These are phyloP conservation scores for Oryzias curvinotus DNA, from an alignment of 2,113 vertebrate genomes.

Conservation along the genomic window DNA sequence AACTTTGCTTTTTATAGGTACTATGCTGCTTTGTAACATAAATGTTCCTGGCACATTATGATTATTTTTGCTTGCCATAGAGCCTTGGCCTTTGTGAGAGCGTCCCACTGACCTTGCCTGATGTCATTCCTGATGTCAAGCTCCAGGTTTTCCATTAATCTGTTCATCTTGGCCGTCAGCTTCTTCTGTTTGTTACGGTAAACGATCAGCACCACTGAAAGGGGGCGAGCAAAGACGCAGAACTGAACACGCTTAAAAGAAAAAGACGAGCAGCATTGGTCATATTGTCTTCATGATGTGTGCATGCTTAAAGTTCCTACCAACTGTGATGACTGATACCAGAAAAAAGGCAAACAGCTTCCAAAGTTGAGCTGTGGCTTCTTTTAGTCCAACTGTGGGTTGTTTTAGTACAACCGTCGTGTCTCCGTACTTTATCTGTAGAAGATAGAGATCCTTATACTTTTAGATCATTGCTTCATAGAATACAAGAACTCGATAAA, in stretches of 20 bases:
- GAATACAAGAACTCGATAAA: neutral
- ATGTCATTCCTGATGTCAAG: constrained; percentile 91
- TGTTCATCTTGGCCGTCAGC: constrained; percentile 82
- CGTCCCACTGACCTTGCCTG: constrained; percentile 80
- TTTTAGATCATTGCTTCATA: neutral
- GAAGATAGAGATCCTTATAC: neutral
- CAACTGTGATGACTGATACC: constrained; percentile 76
- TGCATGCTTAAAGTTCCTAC: constrained; percentile 57
- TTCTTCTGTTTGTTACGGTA: constrained; percentile 83
- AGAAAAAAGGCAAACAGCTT: constrained; percentile 44
- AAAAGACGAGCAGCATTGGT: neutral
- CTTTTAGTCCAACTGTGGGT: no score
- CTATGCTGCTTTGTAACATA: no score
- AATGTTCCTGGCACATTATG: no score
- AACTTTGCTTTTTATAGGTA: no score
- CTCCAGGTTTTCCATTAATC: constrained; percentile 85
- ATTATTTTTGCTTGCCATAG: no score
- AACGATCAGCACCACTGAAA: constrained; percentile 75
- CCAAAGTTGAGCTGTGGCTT: constrained; percentile 20
- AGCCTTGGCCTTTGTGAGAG: no score
- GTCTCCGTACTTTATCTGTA: constrained; percentile 84
- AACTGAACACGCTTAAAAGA: neutral
- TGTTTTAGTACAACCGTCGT: constrained; percentile 16
- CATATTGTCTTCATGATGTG: neutral
- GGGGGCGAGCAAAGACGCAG: neutral